Conservation (phyloP, 1,140 invertebrate species). For the Ptiloglossa arizonensis region DNA sequence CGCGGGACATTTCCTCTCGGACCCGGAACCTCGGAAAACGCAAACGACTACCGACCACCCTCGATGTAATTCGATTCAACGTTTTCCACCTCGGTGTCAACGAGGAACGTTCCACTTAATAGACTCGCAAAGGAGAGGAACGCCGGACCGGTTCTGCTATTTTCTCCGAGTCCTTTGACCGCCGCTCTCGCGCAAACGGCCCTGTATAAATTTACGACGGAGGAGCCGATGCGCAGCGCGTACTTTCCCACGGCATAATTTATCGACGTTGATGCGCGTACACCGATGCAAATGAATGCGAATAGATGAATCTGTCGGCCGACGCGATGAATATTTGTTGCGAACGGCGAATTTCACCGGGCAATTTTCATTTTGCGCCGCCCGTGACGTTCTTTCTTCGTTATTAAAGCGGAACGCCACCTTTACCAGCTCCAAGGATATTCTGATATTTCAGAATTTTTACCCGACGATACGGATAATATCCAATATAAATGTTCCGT, state of each 20-base stretch:
- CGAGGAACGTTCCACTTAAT: background rate
- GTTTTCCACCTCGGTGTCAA: background rate
- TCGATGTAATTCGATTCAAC: background rate
- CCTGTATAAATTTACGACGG: slow-evolving; percentile 18
- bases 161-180: background rate
- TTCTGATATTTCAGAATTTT: no score
- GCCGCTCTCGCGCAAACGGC: background rate
- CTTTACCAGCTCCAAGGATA: no score
- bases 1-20: background rate
- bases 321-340: slow-evolving; percentile 21
- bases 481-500: no score
- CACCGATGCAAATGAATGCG: slow-evolving; percentile 18
- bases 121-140: background rate
- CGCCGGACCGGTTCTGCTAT: background rate
- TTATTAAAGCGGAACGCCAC: no score
- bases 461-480: no score
- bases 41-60: no score
- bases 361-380: no score
- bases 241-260: slow-evolving; percentile 35
- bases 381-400: no score
- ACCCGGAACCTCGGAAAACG: no score
- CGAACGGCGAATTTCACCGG: background rate
- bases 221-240: background rate
- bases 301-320: slow-evolving; percentile 23
- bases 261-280: slow-evolving; percentile 23